These are phyloP conservation scores for Melierax canorus DNA, from an alignment of 2,113 vertebrate species.

Conservation along the genomic window DNA sequence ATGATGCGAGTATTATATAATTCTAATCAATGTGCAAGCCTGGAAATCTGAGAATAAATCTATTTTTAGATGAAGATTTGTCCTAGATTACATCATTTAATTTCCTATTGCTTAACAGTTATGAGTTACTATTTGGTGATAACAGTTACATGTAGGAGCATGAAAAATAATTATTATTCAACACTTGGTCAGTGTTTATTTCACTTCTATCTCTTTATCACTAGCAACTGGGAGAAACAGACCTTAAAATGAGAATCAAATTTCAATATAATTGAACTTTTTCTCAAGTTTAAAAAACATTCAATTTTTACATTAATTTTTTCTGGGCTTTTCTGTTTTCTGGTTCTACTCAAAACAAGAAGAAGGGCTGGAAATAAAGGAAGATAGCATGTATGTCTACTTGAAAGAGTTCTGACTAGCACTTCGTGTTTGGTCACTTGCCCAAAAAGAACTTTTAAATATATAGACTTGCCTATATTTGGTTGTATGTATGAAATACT, in stretches of 20 bases:
- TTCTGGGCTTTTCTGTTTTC: neutral
- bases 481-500: neutral
- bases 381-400: neutral
- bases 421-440: neutral
- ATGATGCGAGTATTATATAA: neutral
- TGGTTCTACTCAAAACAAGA: neutral
- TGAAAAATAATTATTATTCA: neutral
- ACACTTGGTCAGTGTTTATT: neutral
- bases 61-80: neutral
- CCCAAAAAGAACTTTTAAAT: neutral
- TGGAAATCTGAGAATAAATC: neutral
- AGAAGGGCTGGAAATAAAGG: neutral
- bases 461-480: neutral
- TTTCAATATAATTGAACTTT: neutral
- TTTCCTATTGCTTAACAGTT: neutral
- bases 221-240: neutral
- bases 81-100: neutral
- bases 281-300: neutral
- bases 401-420: neutral
- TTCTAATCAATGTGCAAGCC: neutral
- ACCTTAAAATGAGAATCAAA: neutral
- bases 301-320: neutral
- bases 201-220: neutral
- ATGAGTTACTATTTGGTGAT: neutral
- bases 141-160: neutral